These are phyloP conservation scores for Drosophila nr. fundita DNA, from an alignment of 2,888 invertebrate genomes.

Conservation along the genomic window DNA sequence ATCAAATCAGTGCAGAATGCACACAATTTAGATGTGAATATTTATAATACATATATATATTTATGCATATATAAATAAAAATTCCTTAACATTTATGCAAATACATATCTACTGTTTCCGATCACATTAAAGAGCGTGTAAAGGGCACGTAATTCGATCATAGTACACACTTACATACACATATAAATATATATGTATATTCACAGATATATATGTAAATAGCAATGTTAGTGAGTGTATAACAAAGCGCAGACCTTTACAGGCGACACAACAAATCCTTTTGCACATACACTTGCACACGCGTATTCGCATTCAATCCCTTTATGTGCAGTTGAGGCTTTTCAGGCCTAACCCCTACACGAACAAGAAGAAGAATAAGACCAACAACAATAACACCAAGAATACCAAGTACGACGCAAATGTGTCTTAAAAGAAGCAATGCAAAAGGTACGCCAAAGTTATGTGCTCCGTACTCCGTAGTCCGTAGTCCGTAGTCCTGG, in stretches of 20 bases:
- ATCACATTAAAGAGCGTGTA: constrained; percentile 56
- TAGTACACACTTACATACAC: constrained; percentile 22
- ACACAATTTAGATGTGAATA: constrained; percentile 9
- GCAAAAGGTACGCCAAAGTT: constrained; percentile 76
- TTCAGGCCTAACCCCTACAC: constrained; percentile 60
- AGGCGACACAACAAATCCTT: constrained; percentile 57
- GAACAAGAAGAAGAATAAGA: constrained; percentile 12
- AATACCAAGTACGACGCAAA: constrained; percentile 53
- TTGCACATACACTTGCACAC: constrained; percentile 5
- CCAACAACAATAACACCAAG: constrained; percentile 26
- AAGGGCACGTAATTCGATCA: constrained; percentile 70
- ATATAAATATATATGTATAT: constrained; percentile 10
- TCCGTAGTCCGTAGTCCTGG: neutral
- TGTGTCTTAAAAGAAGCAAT: constrained; percentile 63
- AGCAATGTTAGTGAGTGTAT: constrained; percentile 23
- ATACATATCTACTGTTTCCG: constrained; percentile 47
- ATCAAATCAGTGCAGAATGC: constrained; percentile 14
- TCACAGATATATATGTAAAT: constrained; percentile 8
- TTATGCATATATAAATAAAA: constrained; percentile 6
- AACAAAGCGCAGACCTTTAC: constrained; percentile 57
- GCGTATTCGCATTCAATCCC: constrained; percentile 50
- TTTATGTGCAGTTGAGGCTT: constrained; percentile 63
- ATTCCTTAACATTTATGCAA: constrained; percentile 36
- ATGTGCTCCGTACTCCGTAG: constrained; percentile 49
- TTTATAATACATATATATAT: constrained; percentile 22